Percentiles rank a stretch among this genome's conserved stretches.
Conservation (phyloP, 2,797 vertebrate genomes). For the Lycodopsis pacificus region DNA sequence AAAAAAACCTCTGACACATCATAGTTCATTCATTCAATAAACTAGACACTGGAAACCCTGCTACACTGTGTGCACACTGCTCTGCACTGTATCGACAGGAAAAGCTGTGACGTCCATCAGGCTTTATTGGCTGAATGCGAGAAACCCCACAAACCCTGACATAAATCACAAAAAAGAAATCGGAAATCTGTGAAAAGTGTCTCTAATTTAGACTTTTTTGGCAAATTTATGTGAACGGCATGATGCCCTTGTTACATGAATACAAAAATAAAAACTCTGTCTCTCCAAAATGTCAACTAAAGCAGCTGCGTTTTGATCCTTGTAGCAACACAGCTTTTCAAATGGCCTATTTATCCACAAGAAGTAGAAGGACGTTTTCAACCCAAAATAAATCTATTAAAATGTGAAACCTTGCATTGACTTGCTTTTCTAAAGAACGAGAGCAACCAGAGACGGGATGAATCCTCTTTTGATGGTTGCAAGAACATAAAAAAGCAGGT, state of each 20-base stretch:
- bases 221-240: background rate
- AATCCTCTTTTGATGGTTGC: slow-evolving; percentile 23
- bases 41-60: slow-evolving; percentile 55
- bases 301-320: background rate
- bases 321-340: background rate
- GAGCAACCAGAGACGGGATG: slow-evolving; percentile 15
- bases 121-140: slow-evolving; percentile 34
- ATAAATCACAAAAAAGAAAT: background rate
- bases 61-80: slow-evolving; percentile 20
- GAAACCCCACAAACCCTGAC: background rate
- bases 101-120: slow-evolving; percentile 48
- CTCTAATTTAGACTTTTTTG: background rate
- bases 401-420: slow-evolving; percentile 25
- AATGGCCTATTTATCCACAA: slow-evolving; percentile 13
- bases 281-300: background rate
- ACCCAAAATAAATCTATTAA: slow-evolving; percentile 25
- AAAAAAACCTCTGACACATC: slow-evolving; percentile 55
- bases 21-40: slow-evolving; percentile 70
- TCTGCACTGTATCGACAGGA: slow-evolving; percentile 42
- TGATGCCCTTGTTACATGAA: background rate
- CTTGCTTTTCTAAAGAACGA: slow-evolving; percentile 25
- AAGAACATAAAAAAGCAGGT: slow-evolving; percentile 40
- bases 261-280: background rate
- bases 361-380: slow-evolving; percentile 2
- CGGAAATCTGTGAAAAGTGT: background rate